Evolutionary conservation across 2,113 vertebrate genomes (phyloP).

Genomic region (Chrysemys picta): DNA sequence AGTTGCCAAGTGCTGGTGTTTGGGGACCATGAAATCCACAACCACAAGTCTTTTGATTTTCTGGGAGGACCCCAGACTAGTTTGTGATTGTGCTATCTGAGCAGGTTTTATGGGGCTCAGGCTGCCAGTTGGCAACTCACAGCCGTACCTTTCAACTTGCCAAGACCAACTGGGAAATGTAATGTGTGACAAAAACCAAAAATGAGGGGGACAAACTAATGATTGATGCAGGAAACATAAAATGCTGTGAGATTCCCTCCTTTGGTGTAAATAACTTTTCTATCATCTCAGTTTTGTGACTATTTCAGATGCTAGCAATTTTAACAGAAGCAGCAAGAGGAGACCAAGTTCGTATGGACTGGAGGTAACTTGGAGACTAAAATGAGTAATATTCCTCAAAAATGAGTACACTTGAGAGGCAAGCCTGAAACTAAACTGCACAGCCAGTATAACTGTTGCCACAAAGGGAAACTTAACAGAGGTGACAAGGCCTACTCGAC

Average conservation of each 20-base stretch:
- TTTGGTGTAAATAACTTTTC: background rate
- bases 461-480: slow-evolving; percentile 57
- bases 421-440: background rate
- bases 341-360: background rate
- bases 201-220: background rate
- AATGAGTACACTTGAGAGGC: slow-evolving; percentile 27
- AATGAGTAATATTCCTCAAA: slow-evolving; percentile 33
- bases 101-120: background rate
- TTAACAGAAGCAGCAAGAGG: background rate
- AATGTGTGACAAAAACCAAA: rapidly evolving
- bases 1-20: background rate
- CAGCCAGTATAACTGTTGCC: background rate
- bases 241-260: background rate
- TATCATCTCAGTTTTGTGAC: background rate
- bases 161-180: background rate
- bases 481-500: background rate
- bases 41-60: background rate
- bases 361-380: background rate
- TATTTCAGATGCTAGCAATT: background rate
- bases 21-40: background rate
- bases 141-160: background rate
- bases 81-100: background rate
- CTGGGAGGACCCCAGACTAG: background rate
- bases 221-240: rapidly evolving
- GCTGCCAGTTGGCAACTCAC: background rate